Base-by-base conservation (phyloP, 2,888 invertebrate species). In the Apodemia zela region DNA sequence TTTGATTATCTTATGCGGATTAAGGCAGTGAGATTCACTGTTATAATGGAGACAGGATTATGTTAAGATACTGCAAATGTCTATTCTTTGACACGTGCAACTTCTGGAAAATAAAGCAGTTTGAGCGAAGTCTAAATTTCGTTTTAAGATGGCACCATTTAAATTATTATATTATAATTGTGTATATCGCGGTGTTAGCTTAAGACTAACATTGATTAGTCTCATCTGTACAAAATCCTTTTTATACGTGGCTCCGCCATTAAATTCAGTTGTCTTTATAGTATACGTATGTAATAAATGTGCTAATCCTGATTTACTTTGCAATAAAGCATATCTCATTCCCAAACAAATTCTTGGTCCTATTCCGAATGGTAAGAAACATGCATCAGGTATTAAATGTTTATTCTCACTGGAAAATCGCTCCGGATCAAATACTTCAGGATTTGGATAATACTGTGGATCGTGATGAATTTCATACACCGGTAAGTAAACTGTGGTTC, bases 271-370 rank as follows among this genome's bases (percentile, higher is more conserved):
- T 2, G 81, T 81, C 21, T 72, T 73, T 0, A 82, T 62, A 17
- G 75, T 70, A 59, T 75, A 84, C 35, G 77, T 66, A 38, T 72
- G 76, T 3, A 84, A 58, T 0, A 82, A 64, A 65, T 83, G 75
- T 2, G 76, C 68, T 13, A 82, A 60, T 0, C 78, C 79, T 45
- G 77, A 69, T 54, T 70, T 72, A 3, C 68, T 69, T 67, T 73
- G 73, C 3, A 84, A 63, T 13, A 69, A 72, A 0, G 82, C 82
- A 63, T 76, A 82, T 65, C 81, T 77, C 63, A 74, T 71, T 68
- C 92, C 92, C 4, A 92, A 84, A 66, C 92, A 92, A 17, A 80
- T 73, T 51, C 92, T 75, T 3, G 82, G 81, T 0, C 91, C 92
- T 71, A 78, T 85, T 1, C 92, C 92, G 68, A 92, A 92, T 0